phyloP scores from a whole-genome alignment of 92 coral and sea anemone genomes.

The Epizoanthus stellaris region DNA sequence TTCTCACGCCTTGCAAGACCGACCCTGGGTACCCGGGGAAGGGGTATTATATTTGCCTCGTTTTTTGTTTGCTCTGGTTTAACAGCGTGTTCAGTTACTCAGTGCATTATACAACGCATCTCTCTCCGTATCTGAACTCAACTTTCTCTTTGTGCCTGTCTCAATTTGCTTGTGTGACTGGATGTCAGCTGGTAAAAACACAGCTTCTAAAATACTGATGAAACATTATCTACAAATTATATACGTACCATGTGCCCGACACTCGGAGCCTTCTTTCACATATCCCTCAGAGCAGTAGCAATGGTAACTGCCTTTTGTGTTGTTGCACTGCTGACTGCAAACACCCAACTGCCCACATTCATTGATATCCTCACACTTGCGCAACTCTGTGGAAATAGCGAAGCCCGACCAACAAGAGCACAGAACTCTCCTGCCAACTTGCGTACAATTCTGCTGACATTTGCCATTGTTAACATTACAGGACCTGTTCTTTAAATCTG shows the following conservation, averaged over 20 bases:
- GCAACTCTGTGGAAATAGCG: slow-evolving; percentile 50
- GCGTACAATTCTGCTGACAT: slow-evolving; percentile 87
- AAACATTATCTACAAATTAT: not conserved
- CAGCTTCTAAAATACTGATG: not conserved
- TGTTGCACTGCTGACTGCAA: slow-evolving; percentile 88
- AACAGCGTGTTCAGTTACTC: too few relatives aligned
- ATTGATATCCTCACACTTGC: slow-evolving; percentile 81
- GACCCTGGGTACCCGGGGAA: too few relatives aligned
- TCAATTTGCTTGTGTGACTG: not conserved
- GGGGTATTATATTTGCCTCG: too few relatives aligned
- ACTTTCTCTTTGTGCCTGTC: too few relatives aligned
- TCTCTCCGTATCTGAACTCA: too few relatives aligned
- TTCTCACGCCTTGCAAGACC: too few relatives aligned
- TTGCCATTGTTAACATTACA: slow-evolving; percentile 74
- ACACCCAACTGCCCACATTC: slow-evolving; percentile 81
- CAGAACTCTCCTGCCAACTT: slow-evolving; percentile 67
- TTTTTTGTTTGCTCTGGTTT: too few relatives aligned
- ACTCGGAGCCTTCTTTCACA: slow-evolving; percentile 50
- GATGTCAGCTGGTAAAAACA: not conserved
- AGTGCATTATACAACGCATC: too few relatives aligned
- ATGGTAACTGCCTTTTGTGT: slow-evolving; percentile 84
- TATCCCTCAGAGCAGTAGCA: slow-evolving; percentile 87
- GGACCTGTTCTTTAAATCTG: slow-evolving; percentile 52
- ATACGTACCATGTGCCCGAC: slow-evolving; percentile 78
- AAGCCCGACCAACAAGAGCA: slow-evolving; percentile 89